phyloP scores from a whole-genome alignment of 1,140 invertebrate species.

The Drosophila busckii region DNA sequence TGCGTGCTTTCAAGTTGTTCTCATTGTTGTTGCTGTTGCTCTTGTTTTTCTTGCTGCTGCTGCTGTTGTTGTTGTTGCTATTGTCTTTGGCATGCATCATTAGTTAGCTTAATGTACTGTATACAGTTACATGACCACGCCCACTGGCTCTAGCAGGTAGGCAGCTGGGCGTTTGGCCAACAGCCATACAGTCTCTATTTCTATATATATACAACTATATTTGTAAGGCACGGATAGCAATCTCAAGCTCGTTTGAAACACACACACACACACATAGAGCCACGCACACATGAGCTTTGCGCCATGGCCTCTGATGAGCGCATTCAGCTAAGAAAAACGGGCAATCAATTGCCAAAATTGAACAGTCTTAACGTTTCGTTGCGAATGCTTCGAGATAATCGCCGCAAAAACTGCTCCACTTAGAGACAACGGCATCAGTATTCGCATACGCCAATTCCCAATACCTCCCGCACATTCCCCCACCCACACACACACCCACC shows the following conservation, averaged over 20 bases:
- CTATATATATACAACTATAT: background rate
- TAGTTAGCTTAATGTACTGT: conserved; percentile 72
- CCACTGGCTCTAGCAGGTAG: conserved; percentile 39
- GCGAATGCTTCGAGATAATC: conserved; percentile 55
- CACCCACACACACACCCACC: background rate
- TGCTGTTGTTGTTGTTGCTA: conserved; percentile 24
- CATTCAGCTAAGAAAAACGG: conserved; percentile 50
- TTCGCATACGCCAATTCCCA: background rate
- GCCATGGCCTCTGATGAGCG: too few relatives aligned
- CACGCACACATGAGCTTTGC: conserved; percentile 18
- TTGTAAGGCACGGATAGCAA: conserved; percentile 16
- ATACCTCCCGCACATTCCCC: background rate
- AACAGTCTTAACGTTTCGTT: conserved; percentile 65
- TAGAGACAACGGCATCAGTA: conserved; percentile 31
- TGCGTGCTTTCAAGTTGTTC: conserved; percentile 50
- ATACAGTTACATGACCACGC: conserved; percentile 48
- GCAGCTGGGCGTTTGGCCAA: conserved; percentile 8
- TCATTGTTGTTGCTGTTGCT: conserved; percentile 42
- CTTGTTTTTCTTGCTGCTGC: conserved; percentile 11
- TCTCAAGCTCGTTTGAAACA: conserved; percentile 5
- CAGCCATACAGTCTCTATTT: background rate
- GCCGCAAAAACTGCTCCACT: conserved; percentile 63
- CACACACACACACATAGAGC: conserved; percentile 17
- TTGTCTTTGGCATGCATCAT: conserved; percentile 67
- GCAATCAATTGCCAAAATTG: conserved; percentile 72